phyloP scores from a whole-genome alignment of 2,113 vertebrate species.

The Caloenas nicobarica region DNA sequence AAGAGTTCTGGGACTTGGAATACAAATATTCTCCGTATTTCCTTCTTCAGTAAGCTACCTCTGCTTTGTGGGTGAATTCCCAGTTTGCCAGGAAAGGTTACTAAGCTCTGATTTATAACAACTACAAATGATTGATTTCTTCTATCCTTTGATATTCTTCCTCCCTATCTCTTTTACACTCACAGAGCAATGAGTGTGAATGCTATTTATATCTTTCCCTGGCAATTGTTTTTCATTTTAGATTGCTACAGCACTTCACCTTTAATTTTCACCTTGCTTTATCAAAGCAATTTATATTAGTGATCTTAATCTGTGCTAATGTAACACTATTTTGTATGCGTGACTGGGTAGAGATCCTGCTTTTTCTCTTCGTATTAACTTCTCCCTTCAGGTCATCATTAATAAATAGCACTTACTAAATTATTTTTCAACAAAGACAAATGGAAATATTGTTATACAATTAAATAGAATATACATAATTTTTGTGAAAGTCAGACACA shows the following conservation, averaged over 20 bases:
- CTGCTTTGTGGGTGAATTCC: background rate
- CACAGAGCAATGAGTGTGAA: background rate
- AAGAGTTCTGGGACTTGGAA: background rate
- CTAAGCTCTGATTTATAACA: background rate
- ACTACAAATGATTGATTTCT: background rate
- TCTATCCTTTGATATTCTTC: background rate
- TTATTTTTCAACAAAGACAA: background rate
- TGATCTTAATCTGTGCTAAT: background rate
- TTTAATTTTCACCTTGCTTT: constrained; percentile 33
- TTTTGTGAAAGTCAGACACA: background rate
- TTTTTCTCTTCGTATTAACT: background rate
- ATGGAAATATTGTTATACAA: background rate
- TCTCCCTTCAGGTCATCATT: background rate
- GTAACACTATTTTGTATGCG: background rate
- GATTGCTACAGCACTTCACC: background rate
- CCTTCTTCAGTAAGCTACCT: background rate
- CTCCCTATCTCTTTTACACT: background rate
- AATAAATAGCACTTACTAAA: background rate
- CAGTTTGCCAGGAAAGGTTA: background rate
- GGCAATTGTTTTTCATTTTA: background rate
- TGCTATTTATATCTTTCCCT: background rate
- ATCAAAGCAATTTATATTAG: background rate
- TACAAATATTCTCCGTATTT: background rate
- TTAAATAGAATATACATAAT: background rate
- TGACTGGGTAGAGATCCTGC: background rate